A percentile compares a stretch with the other conserved stretches of the same genome.
Evolutionary conservation across 2,797 vertebrate genomes (phyloP).

Genomic region (Chaetodon trifasciatus): DNA sequence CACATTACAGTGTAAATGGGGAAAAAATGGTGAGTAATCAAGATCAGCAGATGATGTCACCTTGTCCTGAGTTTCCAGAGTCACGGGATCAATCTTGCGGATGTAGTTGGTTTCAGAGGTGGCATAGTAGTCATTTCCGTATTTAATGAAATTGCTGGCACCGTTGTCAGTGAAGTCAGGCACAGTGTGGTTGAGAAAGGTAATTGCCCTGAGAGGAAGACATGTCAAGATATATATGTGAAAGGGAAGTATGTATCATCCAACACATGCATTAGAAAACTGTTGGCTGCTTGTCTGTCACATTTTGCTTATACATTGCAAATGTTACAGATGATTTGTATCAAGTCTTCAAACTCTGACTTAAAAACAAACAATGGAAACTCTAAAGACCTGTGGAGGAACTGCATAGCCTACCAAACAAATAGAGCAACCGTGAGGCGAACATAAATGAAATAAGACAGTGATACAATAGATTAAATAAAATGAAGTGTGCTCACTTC

Average conservation of each 20-base stretch:
- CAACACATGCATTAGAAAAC: neutral
- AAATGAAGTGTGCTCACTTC: slow-evolving; percentile 86
- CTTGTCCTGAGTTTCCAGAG: slow-evolving; percentile 94
- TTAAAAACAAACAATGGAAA: neutral
- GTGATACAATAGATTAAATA: neutral
- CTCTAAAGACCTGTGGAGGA: neutral
- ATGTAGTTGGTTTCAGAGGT: slow-evolving; percentile 96
- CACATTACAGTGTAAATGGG: too few relatives aligned
- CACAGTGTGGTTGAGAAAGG: slow-evolving; percentile 93
- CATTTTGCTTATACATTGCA: neutral
- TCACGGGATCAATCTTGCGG: slow-evolving; percentile 91
- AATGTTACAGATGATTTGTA: neutral
- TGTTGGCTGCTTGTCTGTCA: neutral
- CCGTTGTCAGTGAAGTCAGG: slow-evolving; percentile 98
- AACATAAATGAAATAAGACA: neutral
- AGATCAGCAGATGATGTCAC: slow-evolving; percentile 72
- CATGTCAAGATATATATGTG: neutral
- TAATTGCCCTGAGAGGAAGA: slow-evolving; percentile 86
- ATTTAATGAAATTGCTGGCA: slow-evolving; percentile 93
- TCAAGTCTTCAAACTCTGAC: neutral
- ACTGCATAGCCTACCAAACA: too few relatives aligned
- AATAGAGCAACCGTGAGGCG: too few relatives aligned
- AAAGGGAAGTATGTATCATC: too few relatives aligned
- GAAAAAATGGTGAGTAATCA: too few relatives aligned
- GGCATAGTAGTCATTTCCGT: slow-evolving; percentile 92